Percentiles rank a stretch among this genome's conserved stretches.
Evolutionary conservation across 2,797 vertebrate species (phyloP).

Genomic region (Sardinella longiceps): DNA sequence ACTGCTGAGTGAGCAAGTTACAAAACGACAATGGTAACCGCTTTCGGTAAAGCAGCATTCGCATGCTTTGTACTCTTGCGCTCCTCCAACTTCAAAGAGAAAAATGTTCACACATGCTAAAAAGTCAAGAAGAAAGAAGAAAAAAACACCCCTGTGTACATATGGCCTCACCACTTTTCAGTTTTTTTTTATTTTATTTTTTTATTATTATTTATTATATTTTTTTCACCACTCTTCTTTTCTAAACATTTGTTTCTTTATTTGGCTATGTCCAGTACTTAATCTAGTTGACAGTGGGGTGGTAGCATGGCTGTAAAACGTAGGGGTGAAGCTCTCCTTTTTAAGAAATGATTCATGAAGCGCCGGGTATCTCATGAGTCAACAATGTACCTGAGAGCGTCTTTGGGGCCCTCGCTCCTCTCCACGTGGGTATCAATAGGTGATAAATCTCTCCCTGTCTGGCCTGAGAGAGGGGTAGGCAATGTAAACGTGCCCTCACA

Average conservation of each 20-base stretch:
- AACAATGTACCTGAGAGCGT: slow-evolving; percentile 73
- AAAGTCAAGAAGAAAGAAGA: slow-evolving; percentile 51
- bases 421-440: slow-evolving; percentile 71
- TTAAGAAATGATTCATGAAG: slow-evolving; percentile 74
- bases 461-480: slow-evolving; percentile 33
- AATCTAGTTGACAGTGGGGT: slow-evolving; percentile 71
- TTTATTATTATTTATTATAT: too few species aligned
- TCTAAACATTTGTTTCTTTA: slow-evolving; percentile 60
- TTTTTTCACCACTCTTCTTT: not conserved
- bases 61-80: slow-evolving; percentile 47
- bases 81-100: slow-evolving; percentile 41
- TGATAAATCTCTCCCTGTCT: slow-evolving; percentile 74
- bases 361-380: slow-evolving; percentile 73
- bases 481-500: slow-evolving; percentile 54
- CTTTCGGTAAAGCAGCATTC: slow-evolving; percentile 43
- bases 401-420: slow-evolving; percentile 65
- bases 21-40: slow-evolving; percentile 44
- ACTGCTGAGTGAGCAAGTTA: slow-evolving; percentile 44
- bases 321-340: slow-evolving; percentile 60
- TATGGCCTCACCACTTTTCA: not conserved
- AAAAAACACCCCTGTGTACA: not conserved
- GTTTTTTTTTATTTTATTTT: not conserved
- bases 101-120: slow-evolving; percentile 55
- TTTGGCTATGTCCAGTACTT: slow-evolving; percentile 68
- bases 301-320: slow-evolving; percentile 66